These are phyloP conservation scores for Calypte anna DNA, from an alignment of 2,113 vertebrate genomes.

Conservation along the genomic window DNA sequence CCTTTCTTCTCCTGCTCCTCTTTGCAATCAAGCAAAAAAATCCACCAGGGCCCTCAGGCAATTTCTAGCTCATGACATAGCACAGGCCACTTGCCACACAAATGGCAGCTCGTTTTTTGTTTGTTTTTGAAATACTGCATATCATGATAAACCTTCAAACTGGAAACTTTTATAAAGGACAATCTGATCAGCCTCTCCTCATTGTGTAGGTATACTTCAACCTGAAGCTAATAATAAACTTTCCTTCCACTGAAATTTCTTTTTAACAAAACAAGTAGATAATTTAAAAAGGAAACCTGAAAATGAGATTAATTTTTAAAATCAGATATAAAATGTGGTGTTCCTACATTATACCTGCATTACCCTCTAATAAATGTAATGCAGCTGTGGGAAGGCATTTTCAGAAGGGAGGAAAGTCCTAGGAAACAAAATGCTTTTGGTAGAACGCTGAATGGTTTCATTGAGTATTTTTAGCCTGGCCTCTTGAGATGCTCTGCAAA, in stretches of 20 bases:
- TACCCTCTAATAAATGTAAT: constrained; percentile 24
- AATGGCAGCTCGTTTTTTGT: background rate
- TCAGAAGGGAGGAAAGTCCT: constrained; percentile 24
- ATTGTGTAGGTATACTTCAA: background rate
- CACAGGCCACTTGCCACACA: background rate
- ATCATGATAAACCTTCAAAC: background rate
- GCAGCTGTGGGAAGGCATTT: constrained; percentile 14
- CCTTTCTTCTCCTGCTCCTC: background rate
- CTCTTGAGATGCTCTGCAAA: constrained; percentile 60
- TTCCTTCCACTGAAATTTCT: background rate
- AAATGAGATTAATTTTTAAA: background rate
- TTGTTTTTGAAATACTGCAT: background rate
- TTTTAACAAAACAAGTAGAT: background rate
- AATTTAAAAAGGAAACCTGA: background rate
- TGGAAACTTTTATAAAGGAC: background rate
- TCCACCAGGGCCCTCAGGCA: background rate
- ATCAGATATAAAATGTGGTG: background rate
- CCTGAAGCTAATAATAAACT: background rate
- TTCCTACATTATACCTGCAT: constrained; percentile 16
- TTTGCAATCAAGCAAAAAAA: background rate
- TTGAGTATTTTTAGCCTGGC: constrained; percentile 62
- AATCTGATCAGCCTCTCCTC: background rate
- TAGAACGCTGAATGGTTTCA: constrained; percentile 62
- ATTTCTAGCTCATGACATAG: background rate
- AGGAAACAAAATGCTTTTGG: constrained; percentile 60